phyloP scores from a whole-genome alignment of 2,888 invertebrate genomes.

The Himalopsyche kuldschensis region DNA sequence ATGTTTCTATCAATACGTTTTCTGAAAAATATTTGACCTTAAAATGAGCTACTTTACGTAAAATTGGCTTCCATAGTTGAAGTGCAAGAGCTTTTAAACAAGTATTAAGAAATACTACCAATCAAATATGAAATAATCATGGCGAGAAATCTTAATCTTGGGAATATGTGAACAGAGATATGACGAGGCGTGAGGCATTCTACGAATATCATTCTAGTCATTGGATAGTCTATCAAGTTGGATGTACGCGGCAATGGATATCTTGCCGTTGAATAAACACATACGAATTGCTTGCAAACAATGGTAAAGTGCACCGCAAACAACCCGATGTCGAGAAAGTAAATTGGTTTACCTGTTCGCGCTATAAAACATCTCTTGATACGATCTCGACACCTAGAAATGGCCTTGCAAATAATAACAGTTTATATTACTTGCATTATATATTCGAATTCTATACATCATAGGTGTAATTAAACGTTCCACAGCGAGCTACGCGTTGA shows the following conservation, averaged over 20 bases:
- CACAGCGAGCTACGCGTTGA: too few relatives aligned
- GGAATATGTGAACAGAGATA: not conserved
- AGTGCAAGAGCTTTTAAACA: too few relatives aligned
- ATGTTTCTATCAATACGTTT: too few relatives aligned
- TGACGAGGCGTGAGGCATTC: not conserved
- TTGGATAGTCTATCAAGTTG: not conserved
- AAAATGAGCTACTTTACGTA: too few relatives aligned
- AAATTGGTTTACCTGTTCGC: not conserved
- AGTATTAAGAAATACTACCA: too few relatives aligned
- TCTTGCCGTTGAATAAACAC: not conserved
- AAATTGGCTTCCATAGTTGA: too few relatives aligned
- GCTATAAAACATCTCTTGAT: not conserved
- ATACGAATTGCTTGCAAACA: conserved; percentile 8
- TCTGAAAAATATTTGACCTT: too few relatives aligned
- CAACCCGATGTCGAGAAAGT: not conserved
- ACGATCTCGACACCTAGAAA: not conserved
- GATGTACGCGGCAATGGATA: not conserved
- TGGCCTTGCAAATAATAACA: not conserved
- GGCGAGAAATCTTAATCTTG: too few relatives aligned
- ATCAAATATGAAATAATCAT: too few relatives aligned
- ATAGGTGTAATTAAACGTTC: too few relatives aligned
- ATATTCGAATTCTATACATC: too few relatives aligned
- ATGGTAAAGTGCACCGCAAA: not conserved
- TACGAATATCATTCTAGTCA: not conserved
- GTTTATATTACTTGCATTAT: not conserved